Evolutionary conservation across 2,797 vertebrate species (phyloP).

Genomic region (Eulemur coronatus): DNA sequence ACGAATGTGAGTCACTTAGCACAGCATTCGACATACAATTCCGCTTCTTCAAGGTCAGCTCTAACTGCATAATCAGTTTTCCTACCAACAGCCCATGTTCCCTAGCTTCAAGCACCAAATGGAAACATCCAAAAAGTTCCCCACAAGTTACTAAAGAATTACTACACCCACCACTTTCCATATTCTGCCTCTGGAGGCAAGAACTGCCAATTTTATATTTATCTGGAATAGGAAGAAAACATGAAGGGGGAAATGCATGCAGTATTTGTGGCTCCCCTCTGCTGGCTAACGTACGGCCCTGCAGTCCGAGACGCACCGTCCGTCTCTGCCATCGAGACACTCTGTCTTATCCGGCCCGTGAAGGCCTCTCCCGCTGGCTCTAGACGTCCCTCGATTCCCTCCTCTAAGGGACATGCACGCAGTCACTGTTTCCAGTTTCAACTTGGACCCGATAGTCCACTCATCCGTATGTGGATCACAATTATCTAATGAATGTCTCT

Average conservation of each 20-base stretch:
- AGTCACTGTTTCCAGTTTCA: neutral
- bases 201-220: neutral
- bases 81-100: neutral
- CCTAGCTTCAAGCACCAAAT: neutral
- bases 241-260: no score
- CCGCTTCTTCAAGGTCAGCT: neutral
- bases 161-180: neutral
- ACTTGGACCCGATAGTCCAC: neutral
- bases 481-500: neutral
- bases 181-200: neutral
- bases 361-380: neutral
- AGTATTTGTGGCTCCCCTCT: neutral
- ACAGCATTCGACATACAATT: neutral
- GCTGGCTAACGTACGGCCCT: neutral
- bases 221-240: neutral
- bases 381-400: neutral
- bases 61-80: neutral
- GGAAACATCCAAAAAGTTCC: neutral
- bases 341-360: rapidly evolving
- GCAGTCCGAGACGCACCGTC: neutral
- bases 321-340: neutral
- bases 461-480: neutral
- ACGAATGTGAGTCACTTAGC: neutral
- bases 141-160: neutral
- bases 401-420: neutral